Evolutionary conservation across 2,888 invertebrate genomes (phyloP).

Genomic region (Zelleria hepariella): DNA sequence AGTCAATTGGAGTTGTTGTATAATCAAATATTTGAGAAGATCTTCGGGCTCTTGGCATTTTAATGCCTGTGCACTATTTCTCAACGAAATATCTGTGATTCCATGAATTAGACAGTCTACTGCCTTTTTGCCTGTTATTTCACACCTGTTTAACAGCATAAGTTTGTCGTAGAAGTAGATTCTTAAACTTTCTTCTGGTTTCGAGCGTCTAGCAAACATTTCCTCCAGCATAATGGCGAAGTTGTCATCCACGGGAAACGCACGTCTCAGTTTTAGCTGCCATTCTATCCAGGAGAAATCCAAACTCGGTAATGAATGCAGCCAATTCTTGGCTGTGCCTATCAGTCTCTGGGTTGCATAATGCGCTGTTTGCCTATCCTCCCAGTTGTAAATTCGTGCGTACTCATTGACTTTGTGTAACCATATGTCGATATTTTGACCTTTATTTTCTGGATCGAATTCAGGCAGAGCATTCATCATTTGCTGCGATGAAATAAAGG

Average conservation of each 20-base stretch:
- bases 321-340: background rate
- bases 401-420: constrained; percentile 1
- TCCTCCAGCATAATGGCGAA: constrained; percentile 3
- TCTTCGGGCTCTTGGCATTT: constrained; percentile 8
- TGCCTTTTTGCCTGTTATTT: constrained; percentile 8
- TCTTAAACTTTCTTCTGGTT: too few relatives aligned
- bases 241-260: constrained; percentile 7
- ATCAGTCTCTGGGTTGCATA: background rate
- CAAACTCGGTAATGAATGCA: background rate
- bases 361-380: background rate
- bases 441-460: background rate
- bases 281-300: background rate
- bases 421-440: background rate
- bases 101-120: constrained; percentile 10
- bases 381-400: background rate
- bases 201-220: constrained; percentile 4
- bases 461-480: background rate
- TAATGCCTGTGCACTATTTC: constrained; percentile 8
- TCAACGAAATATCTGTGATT: constrained; percentile 6
- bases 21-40: constrained; percentile 4
- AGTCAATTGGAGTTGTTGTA: too few relatives aligned
- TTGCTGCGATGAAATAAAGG: too few relatives aligned
- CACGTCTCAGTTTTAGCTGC: background rate
- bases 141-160: constrained; percentile 4
- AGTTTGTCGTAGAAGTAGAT: constrained; percentile 3